Base-by-base conservation (phyloP, 2,797 vertebrate species). In the Lepilemur ruficaudatus region DNA sequence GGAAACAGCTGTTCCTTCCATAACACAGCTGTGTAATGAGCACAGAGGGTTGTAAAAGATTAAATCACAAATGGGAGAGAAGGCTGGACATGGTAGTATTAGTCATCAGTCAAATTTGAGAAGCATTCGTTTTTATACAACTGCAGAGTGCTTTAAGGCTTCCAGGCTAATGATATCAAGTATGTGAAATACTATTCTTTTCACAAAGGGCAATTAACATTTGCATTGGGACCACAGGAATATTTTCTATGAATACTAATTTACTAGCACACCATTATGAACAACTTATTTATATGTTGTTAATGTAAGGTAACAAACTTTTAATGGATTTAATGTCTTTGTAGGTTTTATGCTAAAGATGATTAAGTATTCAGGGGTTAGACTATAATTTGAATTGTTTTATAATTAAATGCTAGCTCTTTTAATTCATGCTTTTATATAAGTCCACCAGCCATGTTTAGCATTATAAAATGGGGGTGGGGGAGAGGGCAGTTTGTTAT, bases 31-130 rank as follows among this genome's bases (percentile, higher is more conserved):
- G 93, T 97, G 97, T 43, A 48, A 93, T 55, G 76, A 97, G 80
- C 92, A 94, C 55, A 93, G 1, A 8, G 46, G 91, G 79, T 8
- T 98, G 95, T 79, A 87, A 97, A 97, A 97, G 97, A 97, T 98
- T 98, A 98, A 98, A 97, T 97, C 96, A 98, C 96, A 98, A 97
- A 98, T 0, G 67, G 89, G 81, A 92, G 87, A 85, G 89, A 82
- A 95, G 91, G 89, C 90, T 3, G 46, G 95, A 96, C 96, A 92
- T 96, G 95, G 96, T 0, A 4, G 93, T 52, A 89, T 98, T 99
- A 98, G 98, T 98, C 98, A 98, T 92, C 98, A 96, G 96, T 96
- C 82, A 97, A 96, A 97, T 98, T 87, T 95, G 87, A 98, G 96
- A 90, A 89, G 97, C 91, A 97, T 97, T 95, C 89, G 96, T 11